These are phyloP conservation scores for Paraescarpia echinospica DNA, from an alignment of 1,140 invertebrate species.

Conservation along the genomic window DNA sequence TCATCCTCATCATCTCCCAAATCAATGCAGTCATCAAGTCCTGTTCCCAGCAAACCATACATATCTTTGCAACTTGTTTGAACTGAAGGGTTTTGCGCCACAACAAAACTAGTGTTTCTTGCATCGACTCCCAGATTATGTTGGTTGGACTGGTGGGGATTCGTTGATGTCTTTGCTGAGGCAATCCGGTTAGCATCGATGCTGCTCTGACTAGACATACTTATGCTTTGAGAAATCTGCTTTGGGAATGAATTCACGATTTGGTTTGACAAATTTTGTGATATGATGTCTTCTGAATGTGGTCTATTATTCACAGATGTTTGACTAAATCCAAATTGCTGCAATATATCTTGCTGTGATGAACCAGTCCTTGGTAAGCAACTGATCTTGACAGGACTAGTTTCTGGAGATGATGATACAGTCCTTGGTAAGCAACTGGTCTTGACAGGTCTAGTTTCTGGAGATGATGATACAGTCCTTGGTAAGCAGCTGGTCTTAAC, in stretches of 20 bases:
- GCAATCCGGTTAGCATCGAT: not conserved
- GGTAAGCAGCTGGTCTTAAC: not conserved
- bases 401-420: slow-evolving; percentile 5
- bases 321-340: not conserved
- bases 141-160: slow-evolving; percentile 3
- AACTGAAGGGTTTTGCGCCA: not conserved
- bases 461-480: not conserved
- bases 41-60: not conserved
- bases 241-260: not conserved
- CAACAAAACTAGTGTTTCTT: not conserved
- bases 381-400: not conserved
- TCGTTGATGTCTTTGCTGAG: not conserved
- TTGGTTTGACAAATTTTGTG: not conserved
- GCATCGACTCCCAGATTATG: not conserved
- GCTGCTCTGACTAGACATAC: not conserved
- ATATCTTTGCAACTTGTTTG: not conserved
- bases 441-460: slow-evolving; percentile 16
- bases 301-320: not conserved
- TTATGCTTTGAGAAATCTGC: not conserved
- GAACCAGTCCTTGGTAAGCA: not conserved
- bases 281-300: not conserved
- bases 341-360: not conserved
- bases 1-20: slow-evolving; percentile 17
- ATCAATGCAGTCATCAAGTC: slow-evolving; percentile 9
- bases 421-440: not conserved